Conservation (phyloP, 2,113 vertebrate species). For the Ardeotis arabs region DNA sequence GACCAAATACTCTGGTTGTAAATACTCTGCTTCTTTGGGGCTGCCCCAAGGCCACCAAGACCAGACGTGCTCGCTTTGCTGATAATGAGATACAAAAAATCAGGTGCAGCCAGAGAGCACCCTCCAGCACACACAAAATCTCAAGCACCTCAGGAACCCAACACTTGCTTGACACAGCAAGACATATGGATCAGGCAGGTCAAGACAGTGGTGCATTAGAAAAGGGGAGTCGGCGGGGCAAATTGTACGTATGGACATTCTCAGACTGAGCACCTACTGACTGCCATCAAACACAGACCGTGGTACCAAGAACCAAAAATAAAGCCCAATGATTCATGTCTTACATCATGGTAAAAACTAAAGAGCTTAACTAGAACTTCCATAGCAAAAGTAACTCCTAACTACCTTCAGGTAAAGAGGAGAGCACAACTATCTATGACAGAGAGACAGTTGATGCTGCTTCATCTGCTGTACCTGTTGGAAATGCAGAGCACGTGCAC, state of each 20-base stretch:
- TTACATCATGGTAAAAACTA: not conserved
- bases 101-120: not conserved
- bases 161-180: not conserved
- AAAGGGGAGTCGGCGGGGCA: not conserved
- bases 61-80: not conserved
- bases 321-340: not conserved
- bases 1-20: not conserved
- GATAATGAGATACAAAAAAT: not conserved
- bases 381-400: not conserved
- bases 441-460: not conserved
- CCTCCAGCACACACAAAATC: not conserved
- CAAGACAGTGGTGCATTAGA: fast-evolving
- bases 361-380: not conserved
- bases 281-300: not conserved
- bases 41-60: constrained; percentile 11
- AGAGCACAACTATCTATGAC: not conserved
- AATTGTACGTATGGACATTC: not conserved
- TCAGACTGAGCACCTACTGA: not conserved
- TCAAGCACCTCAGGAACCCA: not conserved
- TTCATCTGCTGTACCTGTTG: not conserved
- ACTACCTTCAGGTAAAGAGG: not conserved
- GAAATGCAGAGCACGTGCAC: not conserved
- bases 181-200: fast-evolving
- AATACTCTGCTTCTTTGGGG: not conserved
- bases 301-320: not conserved